Evolutionary conservation across 1,140 invertebrate species (phyloP), one percentile per base, ranked within the genome.

Genomic region (Anagrus nilaparvatae): DNA sequence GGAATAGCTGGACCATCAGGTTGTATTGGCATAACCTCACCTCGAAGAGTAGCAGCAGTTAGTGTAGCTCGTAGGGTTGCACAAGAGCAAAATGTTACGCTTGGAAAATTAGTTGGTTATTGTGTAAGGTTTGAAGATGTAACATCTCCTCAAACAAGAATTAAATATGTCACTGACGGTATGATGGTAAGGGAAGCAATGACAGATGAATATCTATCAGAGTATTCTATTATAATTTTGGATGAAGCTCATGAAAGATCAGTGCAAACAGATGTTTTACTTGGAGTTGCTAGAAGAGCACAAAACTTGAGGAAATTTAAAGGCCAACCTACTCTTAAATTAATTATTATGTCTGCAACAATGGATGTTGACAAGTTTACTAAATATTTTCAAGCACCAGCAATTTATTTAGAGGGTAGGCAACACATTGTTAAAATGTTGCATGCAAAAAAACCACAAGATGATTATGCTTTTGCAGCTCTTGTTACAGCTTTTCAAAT

Each of bases 181-280:
- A 95, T 96, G 86, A 67, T 97, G 47, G 69, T 97, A 1, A 64
- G 91, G 46, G 92, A 97, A 69, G 84, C 87, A 3, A 82, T 94
- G 59, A 60, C 63, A 43, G 82, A 88, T 62, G 75, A 76, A 28
- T 62, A 79, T 13, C 54, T 87, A 4, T 76, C 70, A 37, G 77
- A 78, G 46, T 97, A 97, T 62, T 81, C 78, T 13, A 68, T 90
- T 18, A 77, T 99, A 6, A 84, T 99, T 43, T 70, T 99, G 34
- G 96, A 99, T 69, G 96, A 99, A 65, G 94, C 91, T 33, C 96
- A 99, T 63, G 96, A 99, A 69, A 71, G 96, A 29, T 96, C 94
- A 0, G 79, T 98, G 1, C 86, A 93, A 52, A 97, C 92, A 0
- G 96, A 99, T 71, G 73, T 98, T 3, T 69, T 97, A 0, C 82